Evolutionary conservation across 2,113 vertebrate genomes (phyloP).

Genomic region (Syrrhaptes paradoxus): DNA sequence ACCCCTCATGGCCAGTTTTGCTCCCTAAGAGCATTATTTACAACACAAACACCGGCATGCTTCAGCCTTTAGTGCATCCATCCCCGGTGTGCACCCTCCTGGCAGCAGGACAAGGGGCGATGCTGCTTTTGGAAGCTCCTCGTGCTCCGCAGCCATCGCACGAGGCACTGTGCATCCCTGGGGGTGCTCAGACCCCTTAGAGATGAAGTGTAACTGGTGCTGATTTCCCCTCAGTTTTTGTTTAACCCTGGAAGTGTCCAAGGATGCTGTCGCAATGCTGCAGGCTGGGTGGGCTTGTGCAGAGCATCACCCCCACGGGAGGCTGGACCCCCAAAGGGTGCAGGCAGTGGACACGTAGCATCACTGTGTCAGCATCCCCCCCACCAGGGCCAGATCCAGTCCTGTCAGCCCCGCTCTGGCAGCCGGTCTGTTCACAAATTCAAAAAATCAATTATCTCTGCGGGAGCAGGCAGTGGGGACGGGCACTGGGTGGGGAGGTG

Average conservation of each 20-base stretch:
- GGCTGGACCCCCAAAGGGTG: neutral
- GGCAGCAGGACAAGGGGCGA: fast-evolving
- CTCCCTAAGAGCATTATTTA: neutral
- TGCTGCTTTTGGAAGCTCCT: neutral
- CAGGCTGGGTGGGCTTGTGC: neutral
- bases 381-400: neutral
- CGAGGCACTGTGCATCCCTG: fast-evolving
- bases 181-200: fast-evolving
- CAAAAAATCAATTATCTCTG: neutral
- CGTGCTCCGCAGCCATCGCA: too few relatives aligned
- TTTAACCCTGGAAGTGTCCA: neutral
- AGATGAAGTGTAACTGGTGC: neutral
- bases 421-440: neutral
- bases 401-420: neutral
- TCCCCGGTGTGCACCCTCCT: fast-evolving
- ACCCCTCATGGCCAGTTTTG: neutral
- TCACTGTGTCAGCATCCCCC: neutral
- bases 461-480: neutral
- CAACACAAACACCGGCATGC: fast-evolving
- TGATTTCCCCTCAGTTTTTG: neutral
- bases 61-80: neutral
- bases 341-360: neutral
- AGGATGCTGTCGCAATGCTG: neutral
- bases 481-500: too few relatives aligned
- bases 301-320: neutral